phyloP scores from a whole-genome alignment of 2,113 vertebrate species.

The Xiphophorus hellerii region DNA sequence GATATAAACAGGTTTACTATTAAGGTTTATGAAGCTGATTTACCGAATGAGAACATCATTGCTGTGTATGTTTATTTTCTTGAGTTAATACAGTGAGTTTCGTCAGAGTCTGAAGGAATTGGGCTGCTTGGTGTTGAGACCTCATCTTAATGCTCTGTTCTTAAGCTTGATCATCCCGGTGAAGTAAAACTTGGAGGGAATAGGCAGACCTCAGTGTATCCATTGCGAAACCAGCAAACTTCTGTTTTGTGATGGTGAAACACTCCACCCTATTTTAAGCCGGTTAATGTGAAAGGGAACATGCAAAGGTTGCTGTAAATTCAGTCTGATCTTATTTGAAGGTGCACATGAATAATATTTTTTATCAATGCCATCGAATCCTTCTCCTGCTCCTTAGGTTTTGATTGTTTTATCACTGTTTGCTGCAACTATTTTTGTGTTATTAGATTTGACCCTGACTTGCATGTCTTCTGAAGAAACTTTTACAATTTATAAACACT shows the following conservation, averaged over 20 bases:
- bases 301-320: background rate
- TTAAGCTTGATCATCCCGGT: background rate
- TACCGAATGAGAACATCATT: background rate
- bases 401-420: slow-evolving; percentile 74
- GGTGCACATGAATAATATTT: slow-evolving; percentile 68
- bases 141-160: background rate
- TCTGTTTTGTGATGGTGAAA: slow-evolving; percentile 1
- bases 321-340: slow-evolving; percentile 59
- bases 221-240: background rate
- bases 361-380: background rate
- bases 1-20: background rate
- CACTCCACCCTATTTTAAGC: slow-evolving; percentile 15
- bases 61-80: background rate
- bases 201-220: background rate
- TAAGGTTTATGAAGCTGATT: background rate
- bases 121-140: background rate
- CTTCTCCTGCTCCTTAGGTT: slow-evolving; percentile 38
- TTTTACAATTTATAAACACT: slow-evolving; percentile 45
- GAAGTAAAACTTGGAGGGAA: background rate
- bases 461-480: slow-evolving; percentile 60
- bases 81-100: too few relatives aligned
- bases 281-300: slow-evolving; percentile 4
- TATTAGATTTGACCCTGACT: slow-evolving; percentile 36
- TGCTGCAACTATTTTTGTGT: slow-evolving; percentile 53
- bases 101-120: background rate